Percentiles rank a stretch among this genome's conserved stretches.
phyloP scores from a whole-genome alignment of 2,888 invertebrate species.

The Oligia strigilis region DNA sequence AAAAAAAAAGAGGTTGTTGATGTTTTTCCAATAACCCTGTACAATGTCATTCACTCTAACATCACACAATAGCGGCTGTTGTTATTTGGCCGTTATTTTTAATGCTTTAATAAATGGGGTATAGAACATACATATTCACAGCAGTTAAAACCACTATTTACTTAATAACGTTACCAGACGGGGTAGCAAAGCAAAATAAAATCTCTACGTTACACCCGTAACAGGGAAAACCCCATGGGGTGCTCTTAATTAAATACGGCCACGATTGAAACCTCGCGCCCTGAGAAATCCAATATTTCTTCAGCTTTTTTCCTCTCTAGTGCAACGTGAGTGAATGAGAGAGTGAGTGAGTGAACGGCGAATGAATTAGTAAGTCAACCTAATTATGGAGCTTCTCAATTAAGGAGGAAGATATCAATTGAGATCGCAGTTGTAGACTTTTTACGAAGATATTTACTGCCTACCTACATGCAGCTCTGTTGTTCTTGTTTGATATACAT shows the following conservation, averaged over 20 bases:
- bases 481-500: not conserved
- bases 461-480: not conserved
- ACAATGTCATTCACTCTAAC: no score
- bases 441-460: not conserved
- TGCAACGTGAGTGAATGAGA: conserved; percentile 71
- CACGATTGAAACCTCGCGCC: conserved; percentile 84
- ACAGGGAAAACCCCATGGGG: conserved; percentile 77
- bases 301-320: conserved; percentile 74
- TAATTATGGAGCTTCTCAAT: conserved; percentile 58
- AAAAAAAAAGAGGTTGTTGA: no score
- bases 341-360: conserved; percentile 62
- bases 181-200: conserved; percentile 68
- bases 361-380: conserved; percentile 63
- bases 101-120: not conserved
- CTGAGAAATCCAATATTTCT: conserved; percentile 82
- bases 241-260: conserved; percentile 85
- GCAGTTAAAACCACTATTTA: conserved; percentile 60
- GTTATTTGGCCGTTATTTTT: not conserved
- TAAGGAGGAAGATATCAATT: conserved; percentile 6
- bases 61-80: not conserved
- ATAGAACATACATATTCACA: conserved; percentile 6
- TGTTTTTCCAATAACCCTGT: no score
- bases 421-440: not conserved
- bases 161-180: conserved; percentile 51
- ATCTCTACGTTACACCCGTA: conserved; percentile 73